These are phyloP conservation scores for Caenorhabditis sp. DNA, from an alignment of 2,888 invertebrate genomes.

Conservation along the genomic window DNA sequence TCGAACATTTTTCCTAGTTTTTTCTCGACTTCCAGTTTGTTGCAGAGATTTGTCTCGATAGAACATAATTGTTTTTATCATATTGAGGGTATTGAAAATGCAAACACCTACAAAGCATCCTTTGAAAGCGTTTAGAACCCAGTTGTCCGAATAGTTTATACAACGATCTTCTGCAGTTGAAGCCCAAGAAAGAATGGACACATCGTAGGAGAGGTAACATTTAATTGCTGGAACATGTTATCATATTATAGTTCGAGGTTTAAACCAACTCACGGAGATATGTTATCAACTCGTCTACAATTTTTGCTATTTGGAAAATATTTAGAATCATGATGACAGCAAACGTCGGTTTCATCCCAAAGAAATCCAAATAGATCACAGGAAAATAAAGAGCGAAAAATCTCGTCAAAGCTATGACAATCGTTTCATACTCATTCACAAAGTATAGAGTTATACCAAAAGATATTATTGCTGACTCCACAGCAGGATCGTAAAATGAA, in stretches of 20 bases:
- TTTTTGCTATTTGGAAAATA: not conserved
- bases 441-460: slow-evolving; percentile 17
- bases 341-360: not conserved
- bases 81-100: not conserved
- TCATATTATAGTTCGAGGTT: not conserved
- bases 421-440: slow-evolving; percentile 25
- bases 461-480: slow-evolving; percentile 19
- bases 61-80: not conserved
- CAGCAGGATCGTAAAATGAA: slow-evolving; percentile 13
- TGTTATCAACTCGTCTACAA: too few species aligned
- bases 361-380: slow-evolving; percentile 17
- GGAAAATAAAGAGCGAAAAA: slow-evolving; percentile 27
- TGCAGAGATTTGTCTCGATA: not conserved
- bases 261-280: too few species aligned
- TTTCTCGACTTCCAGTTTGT: not conserved
- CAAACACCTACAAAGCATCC: not conserved
- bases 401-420: slow-evolving; percentile 20
- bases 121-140: not conserved
- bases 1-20: not conserved
- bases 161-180: not conserved
- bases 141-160: not conserved
- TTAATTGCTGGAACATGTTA: not conserved
- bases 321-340: not conserved
- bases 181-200: not conserved
- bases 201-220: not conserved